Evolutionary conservation across 2,797 vertebrate genomes (phyloP).

Genomic region (Monodelphis domestica): DNA sequence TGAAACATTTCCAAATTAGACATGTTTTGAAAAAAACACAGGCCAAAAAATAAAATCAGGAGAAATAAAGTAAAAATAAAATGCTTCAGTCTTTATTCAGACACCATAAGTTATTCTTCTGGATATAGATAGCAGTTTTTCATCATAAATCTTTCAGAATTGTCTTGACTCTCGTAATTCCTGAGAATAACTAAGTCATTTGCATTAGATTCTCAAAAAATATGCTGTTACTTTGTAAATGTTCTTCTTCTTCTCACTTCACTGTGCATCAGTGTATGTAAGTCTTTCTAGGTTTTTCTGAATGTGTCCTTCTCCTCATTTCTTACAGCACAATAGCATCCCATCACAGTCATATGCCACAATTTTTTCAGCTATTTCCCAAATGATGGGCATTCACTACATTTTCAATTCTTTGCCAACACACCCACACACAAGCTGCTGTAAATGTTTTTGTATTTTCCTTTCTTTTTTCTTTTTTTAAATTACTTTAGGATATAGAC

Average conservation of each 20-base stretch:
- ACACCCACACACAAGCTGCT: background rate
- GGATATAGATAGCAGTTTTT: background rate
- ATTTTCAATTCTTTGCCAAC: background rate
- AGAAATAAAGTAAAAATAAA: background rate
- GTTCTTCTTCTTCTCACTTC: too few relatives aligned
- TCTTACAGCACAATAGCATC: too few relatives aligned
- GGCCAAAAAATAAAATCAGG: background rate
- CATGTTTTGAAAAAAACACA: background rate
- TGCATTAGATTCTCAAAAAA: background rate
- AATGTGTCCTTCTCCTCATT: too few relatives aligned
- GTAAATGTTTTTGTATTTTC: too few relatives aligned
- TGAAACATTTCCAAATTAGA: background rate
- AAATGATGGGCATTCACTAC: too few relatives aligned
- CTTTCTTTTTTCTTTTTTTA: too few relatives aligned
- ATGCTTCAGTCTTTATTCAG: background rate
- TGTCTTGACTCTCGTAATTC: background rate
- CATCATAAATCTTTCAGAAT: background rate
- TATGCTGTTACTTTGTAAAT: too few relatives aligned
- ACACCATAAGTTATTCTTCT: background rate
- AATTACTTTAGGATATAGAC: too few relatives aligned
- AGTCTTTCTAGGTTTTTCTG: too few relatives aligned
- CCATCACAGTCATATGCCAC: too few relatives aligned
- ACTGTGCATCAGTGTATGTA: too few relatives aligned
- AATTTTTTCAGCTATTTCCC: too few relatives aligned
- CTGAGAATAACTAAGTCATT: background rate